Conservation (phyloP, 2,797 vertebrate species). For the Chaetophractus vellerosus region DNA sequence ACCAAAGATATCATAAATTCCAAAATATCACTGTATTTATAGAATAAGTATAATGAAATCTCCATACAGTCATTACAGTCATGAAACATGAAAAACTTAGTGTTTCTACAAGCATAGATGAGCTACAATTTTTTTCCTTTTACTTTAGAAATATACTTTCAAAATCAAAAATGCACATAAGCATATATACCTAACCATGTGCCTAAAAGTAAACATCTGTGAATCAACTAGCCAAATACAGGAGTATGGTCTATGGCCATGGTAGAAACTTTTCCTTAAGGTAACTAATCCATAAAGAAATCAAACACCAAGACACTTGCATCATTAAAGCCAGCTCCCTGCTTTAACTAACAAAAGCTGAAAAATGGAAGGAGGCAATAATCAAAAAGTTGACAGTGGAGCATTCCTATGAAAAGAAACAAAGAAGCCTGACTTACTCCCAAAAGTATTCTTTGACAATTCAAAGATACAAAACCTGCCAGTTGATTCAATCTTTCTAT, state of each 20-base stretch:
- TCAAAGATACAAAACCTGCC: constrained; percentile 18
- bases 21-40: constrained; percentile 41
- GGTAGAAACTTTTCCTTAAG: constrained; percentile 57
- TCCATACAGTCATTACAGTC: constrained; percentile 13
- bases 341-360: constrained; percentile 18
- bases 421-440: not conserved
- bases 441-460: constrained; percentile 56
- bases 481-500: constrained; percentile 18
- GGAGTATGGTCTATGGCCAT: not conserved
- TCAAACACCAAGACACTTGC: not conserved
- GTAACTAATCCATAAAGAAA: not conserved
- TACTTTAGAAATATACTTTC: not conserved
- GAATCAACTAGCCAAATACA: constrained; percentile 21
- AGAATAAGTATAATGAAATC: constrained; percentile 36
- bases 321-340: not conserved
- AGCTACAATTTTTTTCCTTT: not conserved
- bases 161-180: not conserved
- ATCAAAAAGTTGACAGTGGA: not conserved
- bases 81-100: constrained; percentile 47
- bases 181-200: not conserved
- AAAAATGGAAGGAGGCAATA: not conserved
- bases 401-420: not conserved
- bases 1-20: constrained; percentile 29
- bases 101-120: constrained; percentile 20
- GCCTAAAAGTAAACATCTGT: constrained; percentile 42